Evolutionary conservation across 2,113 vertebrate species (phyloP), one percentile per base, ranked within the genome.

Genomic region (Trachemys scripta): DNA sequence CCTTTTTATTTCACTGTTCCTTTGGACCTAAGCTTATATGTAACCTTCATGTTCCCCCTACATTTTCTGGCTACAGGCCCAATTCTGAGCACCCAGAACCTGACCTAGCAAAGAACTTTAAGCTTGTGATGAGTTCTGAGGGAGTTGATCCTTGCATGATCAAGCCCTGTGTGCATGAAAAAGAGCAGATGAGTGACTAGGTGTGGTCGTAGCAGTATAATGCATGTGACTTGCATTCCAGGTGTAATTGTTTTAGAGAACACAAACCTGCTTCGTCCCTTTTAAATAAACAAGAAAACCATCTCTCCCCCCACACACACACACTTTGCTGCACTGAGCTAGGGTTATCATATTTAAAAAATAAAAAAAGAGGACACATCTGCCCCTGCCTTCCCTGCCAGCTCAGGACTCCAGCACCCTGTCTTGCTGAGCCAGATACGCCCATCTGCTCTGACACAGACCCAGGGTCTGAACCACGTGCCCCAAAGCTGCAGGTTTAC

Each of bases 51-150:
- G 24, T 49, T 82, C 69, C 45, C 11, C 25, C 75, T 31, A 6
- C 4, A 69, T 87, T 87, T 51, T 24, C 3, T 62, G 19, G 54
- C 20, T 89, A 29, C 24, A 35, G 92, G 72, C 2, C 51, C 79
- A 76, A 13, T 89, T 75, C 76, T 92, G 82, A 53, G 69, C 85
- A 10, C 72, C 24, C 3, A 5, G 42, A 27, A 50, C 53, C 56
- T 53, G 85, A 88, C 54, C 51, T 78, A 92, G 93, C 83, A 62
- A 24, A 97, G 93, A 90, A 47, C 62, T 72, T 59, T n/a, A 76
- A 88, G 89, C 96, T 93, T 91, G 88, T 96, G 91, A 95, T 89
- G 6, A 27, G 84, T 14, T 75, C 93, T 93, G 22, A 20, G 51
- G 87, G 80, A 50, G 94, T 87, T 93, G 76, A 50, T 87, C 87